phyloP scores from a whole-genome alignment of 2,113 vertebrate genomes.

The Delphinus delphis region DNA sequence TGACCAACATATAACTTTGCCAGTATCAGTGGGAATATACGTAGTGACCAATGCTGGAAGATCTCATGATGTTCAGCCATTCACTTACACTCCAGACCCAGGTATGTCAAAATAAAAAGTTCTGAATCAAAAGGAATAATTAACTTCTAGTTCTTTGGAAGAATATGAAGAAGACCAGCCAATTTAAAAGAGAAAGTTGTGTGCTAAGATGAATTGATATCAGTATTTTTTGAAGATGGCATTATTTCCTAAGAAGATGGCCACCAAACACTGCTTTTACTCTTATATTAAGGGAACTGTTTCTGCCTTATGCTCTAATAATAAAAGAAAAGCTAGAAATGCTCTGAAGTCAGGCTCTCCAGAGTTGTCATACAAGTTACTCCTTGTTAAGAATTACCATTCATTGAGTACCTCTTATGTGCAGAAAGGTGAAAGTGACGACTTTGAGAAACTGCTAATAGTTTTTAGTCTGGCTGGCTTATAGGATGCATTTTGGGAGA shows the following conservation, averaged over 20 bases:
- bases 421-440: not conserved
- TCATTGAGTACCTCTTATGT: slow-evolving; percentile 3
- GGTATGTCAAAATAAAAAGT: slow-evolving; percentile 83
- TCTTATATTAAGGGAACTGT: not conserved
- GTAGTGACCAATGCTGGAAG: slow-evolving; percentile 97
- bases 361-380: not conserved
- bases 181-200: slow-evolving; percentile 27
- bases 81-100: slow-evolving; percentile 96
- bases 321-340: not conserved
- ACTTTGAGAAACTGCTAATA: not conserved
- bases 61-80: slow-evolving; percentile 96
- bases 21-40: slow-evolving; percentile 95
- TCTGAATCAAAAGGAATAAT: slow-evolving; percentile 1
- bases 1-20: slow-evolving; percentile 90
- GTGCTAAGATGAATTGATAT: not conserved
- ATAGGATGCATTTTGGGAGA: slow-evolving; percentile 34
- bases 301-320: not conserved
- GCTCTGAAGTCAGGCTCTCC: not conserved
- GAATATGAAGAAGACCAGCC: not conserved
- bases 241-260: slow-evolving; percentile 34
- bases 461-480: not conserved
- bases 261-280: not conserved
- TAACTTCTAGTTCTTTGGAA: slow-evolving; percentile 43
- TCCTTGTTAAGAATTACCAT: not conserved
- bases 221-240: not conserved